Percentiles rank a stretch among this genome's conserved stretches.
These are phyloP conservation scores for Hirtodrosophila histrioides DNA, from an alignment of 2,888 invertebrate genomes.

Conservation along the genomic window DNA sequence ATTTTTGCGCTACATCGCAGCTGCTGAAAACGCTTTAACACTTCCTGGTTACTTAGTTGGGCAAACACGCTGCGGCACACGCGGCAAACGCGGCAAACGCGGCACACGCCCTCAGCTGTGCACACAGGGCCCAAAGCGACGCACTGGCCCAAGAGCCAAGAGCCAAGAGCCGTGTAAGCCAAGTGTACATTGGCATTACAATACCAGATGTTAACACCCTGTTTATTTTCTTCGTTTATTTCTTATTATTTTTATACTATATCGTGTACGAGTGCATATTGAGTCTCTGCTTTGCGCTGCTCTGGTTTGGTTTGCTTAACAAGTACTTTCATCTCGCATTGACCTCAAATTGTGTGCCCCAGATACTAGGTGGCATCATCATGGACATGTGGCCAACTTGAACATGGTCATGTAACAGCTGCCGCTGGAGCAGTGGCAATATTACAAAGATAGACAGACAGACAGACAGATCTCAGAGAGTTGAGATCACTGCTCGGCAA, in stretches of 20 bases:
- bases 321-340: slow-evolving; percentile 43
- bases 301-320: background rate
- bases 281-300: slow-evolving; percentile 3
- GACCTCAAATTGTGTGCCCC: slow-evolving; percentile 59
- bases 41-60: slow-evolving; percentile 60
- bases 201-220: slow-evolving; percentile 15
- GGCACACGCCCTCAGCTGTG: slow-evolving; percentile 53
- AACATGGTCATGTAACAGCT: slow-evolving; percentile 50
- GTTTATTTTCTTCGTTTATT: background rate
- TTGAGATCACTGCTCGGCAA: too few species aligned
- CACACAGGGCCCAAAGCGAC: slow-evolving; percentile 35
- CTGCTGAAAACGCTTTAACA: slow-evolving; percentile 12
- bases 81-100: slow-evolving; percentile 5
- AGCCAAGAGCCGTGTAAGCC: slow-evolving; percentile 3
- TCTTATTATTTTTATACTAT: background rate
- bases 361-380: slow-evolving; percentile 11
- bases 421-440: slow-evolving; percentile 8
- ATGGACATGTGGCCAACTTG: slow-evolving; percentile 17
- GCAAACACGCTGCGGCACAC: slow-evolving; percentile 41
- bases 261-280: too few species aligned
- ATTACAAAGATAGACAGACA: too few species aligned
- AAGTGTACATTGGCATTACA: slow-evolving; percentile 19
- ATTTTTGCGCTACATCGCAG: slow-evolving; percentile 17
- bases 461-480: too few species aligned
- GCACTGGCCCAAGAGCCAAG: slow-evolving; percentile 1